A percentile compares a stretch with the other conserved stretches of the same genome.
These are phyloP conservation scores for Corythornis cristatus DNA, from an alignment of 2,113 vertebrate species.

Conservation along the genomic window DNA sequence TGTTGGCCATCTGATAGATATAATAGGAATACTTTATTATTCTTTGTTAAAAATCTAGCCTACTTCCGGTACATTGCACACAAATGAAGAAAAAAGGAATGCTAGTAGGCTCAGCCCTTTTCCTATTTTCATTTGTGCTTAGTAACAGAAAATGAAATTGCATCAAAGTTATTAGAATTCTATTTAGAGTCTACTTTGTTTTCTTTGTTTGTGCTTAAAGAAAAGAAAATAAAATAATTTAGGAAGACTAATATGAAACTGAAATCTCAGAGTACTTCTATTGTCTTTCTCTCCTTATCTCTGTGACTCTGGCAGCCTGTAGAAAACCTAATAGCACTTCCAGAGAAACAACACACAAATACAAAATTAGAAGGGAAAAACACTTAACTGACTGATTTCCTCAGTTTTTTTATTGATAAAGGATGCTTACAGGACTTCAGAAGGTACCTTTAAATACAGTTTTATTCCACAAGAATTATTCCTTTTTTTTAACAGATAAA, in stretches of 20 bases:
- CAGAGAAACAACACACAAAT: background rate
- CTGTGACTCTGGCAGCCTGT: background rate
- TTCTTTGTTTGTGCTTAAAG: background rate
- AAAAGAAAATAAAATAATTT: background rate
- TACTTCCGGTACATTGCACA: background rate
- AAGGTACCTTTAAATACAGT: background rate
- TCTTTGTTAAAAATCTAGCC: background rate
- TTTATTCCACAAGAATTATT: background rate
- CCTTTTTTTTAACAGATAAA: background rate
- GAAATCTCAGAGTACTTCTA: background rate
- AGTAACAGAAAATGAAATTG: background rate
- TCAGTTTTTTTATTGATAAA: background rate
- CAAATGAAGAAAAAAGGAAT: background rate
- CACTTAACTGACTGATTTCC: background rate
- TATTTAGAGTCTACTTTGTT: background rate
- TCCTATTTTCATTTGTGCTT: background rate
- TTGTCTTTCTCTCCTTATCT: background rate
- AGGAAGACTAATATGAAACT: background rate
- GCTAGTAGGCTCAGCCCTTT: background rate
- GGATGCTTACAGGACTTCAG: background rate
- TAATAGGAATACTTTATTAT: background rate
- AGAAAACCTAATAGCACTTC: background rate
- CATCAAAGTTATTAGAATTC: background rate
- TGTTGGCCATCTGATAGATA: background rate
- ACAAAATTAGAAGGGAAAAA: background rate